phyloP scores from a whole-genome alignment of 2,113 vertebrate genomes.

The Rafetus swinhoei region DNA sequence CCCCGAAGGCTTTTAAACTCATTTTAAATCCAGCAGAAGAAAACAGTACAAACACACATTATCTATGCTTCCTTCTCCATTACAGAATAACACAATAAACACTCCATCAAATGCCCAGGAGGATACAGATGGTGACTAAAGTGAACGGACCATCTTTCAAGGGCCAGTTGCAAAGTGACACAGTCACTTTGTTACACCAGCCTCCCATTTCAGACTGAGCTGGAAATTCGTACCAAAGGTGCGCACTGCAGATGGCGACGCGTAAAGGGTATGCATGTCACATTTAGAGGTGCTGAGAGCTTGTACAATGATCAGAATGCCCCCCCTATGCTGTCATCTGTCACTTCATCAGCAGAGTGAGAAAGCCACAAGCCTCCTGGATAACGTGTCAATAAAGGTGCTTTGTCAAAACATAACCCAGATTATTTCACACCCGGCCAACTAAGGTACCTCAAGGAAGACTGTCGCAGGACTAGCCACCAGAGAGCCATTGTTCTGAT shows the following conservation, averaged over 20 bases:
- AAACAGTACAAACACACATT: not conserved
- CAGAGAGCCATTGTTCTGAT: fast-evolving
- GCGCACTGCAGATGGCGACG: slow-evolving; percentile 49
- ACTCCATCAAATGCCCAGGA: not conserved
- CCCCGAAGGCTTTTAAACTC: not conserved
- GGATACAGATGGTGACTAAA: slow-evolving; percentile 54
- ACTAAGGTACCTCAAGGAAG: fast-evolving
- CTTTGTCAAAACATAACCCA: fast-evolving
- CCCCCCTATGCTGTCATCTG: not conserved
- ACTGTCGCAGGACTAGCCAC: fast-evolving
- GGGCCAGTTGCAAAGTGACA: slow-evolving; percentile 68
- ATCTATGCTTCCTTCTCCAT: not conserved
- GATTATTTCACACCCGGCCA: not conserved
- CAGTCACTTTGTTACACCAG: slow-evolving; percentile 62
- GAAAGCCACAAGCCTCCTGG: not conserved
- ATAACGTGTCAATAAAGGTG: fast-evolving
- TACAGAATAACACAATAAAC: slow-evolving; percentile 4
- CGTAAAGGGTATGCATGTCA: slow-evolving; percentile 31
- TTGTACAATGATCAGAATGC: not conserved
- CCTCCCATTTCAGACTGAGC: slow-evolving; percentile 34
- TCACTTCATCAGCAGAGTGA: not conserved
- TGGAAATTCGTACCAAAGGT: slow-evolving; percentile 34
- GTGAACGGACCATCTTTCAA: slow-evolving; percentile 48
- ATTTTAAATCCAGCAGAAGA: not conserved
- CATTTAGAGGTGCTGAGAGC: slow-evolving; percentile 38